phyloP scores from a whole-genome alignment of 2,888 invertebrate species.

The Gari tellinella region DNA sequence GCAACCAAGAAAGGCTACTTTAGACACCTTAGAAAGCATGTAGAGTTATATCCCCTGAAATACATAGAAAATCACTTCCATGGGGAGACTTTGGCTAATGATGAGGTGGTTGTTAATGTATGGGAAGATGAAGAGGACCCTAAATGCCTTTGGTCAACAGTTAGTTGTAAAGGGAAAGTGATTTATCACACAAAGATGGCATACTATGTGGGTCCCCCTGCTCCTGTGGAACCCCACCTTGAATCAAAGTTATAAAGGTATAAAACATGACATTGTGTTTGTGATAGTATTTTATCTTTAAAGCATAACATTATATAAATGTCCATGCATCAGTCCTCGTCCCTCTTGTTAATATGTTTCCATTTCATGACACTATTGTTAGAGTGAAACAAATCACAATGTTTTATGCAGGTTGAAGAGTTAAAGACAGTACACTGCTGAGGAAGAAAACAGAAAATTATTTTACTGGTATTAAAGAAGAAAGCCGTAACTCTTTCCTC shows the following conservation, averaged over 20 bases:
- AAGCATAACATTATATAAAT: too few species aligned
- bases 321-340: too few species aligned
- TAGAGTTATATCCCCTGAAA: conserved; percentile 30
- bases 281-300: too few species aligned
- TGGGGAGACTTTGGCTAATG: conserved; percentile 38
- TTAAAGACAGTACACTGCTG: too few species aligned
- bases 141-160: conserved; percentile 19
- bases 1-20: conserved; percentile 18
- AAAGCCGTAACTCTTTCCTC: too few species aligned
- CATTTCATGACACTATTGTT: too few species aligned
- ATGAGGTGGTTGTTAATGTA: conserved; percentile 23
- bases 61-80: conserved; percentile 23
- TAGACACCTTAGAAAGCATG: conserved; percentile 11
- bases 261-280: too few species aligned
- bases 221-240: conserved; percentile 1
- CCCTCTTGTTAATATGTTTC: too few species aligned
- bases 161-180: background rate
- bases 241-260: conserved; percentile 18
- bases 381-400: too few species aligned
- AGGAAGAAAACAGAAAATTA: too few species aligned
- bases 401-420: too few species aligned
- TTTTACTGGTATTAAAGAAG: too few species aligned
- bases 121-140: conserved; percentile 18
- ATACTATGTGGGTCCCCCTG: conserved; percentile 8
- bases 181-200: conserved; percentile 2